Base-by-base conservation (phyloP, 2,888 invertebrate genomes). In the Drosophila mettleri region DNA sequence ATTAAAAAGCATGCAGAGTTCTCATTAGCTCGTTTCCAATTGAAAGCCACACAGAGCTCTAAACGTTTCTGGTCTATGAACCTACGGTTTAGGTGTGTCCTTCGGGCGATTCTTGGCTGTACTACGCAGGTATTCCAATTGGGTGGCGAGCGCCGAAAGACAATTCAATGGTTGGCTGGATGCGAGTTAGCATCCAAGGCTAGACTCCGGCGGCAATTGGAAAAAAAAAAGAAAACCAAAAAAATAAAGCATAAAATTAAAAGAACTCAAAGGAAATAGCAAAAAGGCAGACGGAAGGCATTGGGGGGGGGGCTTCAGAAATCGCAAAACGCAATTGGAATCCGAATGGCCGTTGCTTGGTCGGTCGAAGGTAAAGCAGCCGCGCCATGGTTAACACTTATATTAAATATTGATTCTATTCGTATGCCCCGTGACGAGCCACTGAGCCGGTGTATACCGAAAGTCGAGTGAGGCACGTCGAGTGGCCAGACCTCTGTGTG, bases 331-430 rank as follows among this genome's bases (percentile, higher is more conserved):
- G 39, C 41, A 31, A 57, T 53, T 27, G 33, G n/a, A 43, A 53
- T 51, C 29, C 46, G 27, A 33, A 7, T 24, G 62, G 33, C 24
- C 61, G 29, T 8, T 41, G 62, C 53, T 20, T 54, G 33, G 29
- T 8, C 38, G 62, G 57, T 20, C 58, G 33, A 53, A 52, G 33
- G 41, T 48, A 52, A 45, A 63, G 12, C 22, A 34, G 45, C 36
- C 46, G 36, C 16, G 38, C 29, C 36, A 39, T 36, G 39, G 29
- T 31, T 53, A 54, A 20, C 27, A 64, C 68, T 59, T 68, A 45
- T 9, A 20, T 48, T 48, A 31, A 43, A 58, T 63, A 77, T 70
- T 69, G 70, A 77, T 69, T 70, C 49, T 24, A 33, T 64, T 57
- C 36, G 24, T 22, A 46, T 45, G 29, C 29, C 29, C 43, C 31